A percentile compares a stretch with the other conserved stretches of the same genome.
These are phyloP conservation scores for Eupithecia subfuscata DNA, from an alignment of 2,888 invertebrate species.

Conservation along the genomic window DNA sequence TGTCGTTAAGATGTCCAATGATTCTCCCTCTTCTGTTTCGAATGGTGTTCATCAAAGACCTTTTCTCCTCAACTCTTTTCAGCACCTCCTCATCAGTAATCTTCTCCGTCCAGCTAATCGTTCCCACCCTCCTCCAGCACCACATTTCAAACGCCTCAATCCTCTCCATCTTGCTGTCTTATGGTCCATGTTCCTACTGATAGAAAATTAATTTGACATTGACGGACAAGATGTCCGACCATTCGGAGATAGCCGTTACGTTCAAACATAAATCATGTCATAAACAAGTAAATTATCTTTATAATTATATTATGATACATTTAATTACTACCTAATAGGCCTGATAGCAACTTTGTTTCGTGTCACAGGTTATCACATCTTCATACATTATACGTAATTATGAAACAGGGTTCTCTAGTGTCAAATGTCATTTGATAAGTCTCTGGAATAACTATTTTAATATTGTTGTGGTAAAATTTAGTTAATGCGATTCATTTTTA, in stretches of 20 bases:
- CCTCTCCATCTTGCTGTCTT: no score
- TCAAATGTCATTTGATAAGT: slow-evolving; percentile 45
- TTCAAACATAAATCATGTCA: slow-evolving; percentile 42
- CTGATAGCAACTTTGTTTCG: slow-evolving; percentile 68
- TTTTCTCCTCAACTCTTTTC: no score
- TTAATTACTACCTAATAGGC: slow-evolving; percentile 77
- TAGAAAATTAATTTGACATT: neutral
- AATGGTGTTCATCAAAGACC: no score
- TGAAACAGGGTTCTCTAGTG: slow-evolving; percentile 38
- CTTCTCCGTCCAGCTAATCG: no score
- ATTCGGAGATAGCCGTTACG: slow-evolving; percentile 14
- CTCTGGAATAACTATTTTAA: slow-evolving; percentile 52
- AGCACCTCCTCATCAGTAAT: no score
- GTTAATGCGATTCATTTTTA: slow-evolving; percentile 28
- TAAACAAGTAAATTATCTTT: slow-evolving; percentile 55
- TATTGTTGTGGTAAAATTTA: slow-evolving; percentile 36
- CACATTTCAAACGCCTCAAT: no score
- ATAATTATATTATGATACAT: slow-evolving; percentile 70
- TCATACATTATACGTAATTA: slow-evolving; percentile 53
- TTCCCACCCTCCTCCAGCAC: no score
- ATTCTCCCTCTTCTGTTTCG: no score
- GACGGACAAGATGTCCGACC: slow-evolving; percentile 12
- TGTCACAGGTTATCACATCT: slow-evolving; percentile 54
- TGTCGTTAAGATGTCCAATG: no score
- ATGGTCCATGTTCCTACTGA: no score